These are phyloP conservation scores for Microctonus aethiopoides DNA, from an alignment of 2,888 invertebrate species.

Conservation along the genomic window DNA sequence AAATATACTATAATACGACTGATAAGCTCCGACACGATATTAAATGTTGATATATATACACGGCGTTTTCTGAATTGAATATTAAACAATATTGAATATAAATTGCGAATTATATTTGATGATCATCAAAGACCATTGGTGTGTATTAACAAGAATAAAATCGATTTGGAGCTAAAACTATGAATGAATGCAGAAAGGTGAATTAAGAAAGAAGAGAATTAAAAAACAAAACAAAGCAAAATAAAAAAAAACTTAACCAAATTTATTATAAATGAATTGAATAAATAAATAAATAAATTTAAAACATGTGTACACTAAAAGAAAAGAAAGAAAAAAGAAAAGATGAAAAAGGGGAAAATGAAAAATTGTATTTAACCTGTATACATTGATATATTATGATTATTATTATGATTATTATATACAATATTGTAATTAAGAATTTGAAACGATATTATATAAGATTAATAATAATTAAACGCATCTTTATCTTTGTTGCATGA, in stretches of 20 bases:
- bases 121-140: slow-evolving; percentile 4
- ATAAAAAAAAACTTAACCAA: slow-evolving; percentile 52
- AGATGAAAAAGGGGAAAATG: not conserved
- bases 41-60: slow-evolving; percentile 29
- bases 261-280: slow-evolving; percentile 60
- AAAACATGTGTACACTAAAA: slow-evolving; percentile 59
- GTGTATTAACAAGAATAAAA: slow-evolving; percentile 26
- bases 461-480: slow-evolving; percentile 67
- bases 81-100: slow-evolving; percentile 34
- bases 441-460: slow-evolving; percentile 67
- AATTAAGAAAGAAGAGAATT: slow-evolving; percentile 36
- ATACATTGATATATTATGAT: slow-evolving; percentile 67
- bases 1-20: slow-evolving; percentile 67
- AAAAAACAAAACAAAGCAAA: slow-evolving; percentile 37
- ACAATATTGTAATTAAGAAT: slow-evolving; percentile 67
- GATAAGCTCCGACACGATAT: slow-evolving; percentile 55
- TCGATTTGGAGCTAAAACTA: slow-evolving; percentile 46
- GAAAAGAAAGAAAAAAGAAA: slow-evolving; percentile 53
- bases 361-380: slow-evolving; percentile 65
- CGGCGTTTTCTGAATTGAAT: slow-evolving; percentile 15
- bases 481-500: slow-evolving; percentile 57
- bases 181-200: slow-evolving; percentile 42
- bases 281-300: slow-evolving; percentile 51
- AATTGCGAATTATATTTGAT: slow-evolving; percentile 23
- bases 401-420: slow-evolving; percentile 51